These are phyloP conservation scores for Hiodon tergisus DNA, from an alignment of 2,113 vertebrate species.

Conservation along the genomic window DNA sequence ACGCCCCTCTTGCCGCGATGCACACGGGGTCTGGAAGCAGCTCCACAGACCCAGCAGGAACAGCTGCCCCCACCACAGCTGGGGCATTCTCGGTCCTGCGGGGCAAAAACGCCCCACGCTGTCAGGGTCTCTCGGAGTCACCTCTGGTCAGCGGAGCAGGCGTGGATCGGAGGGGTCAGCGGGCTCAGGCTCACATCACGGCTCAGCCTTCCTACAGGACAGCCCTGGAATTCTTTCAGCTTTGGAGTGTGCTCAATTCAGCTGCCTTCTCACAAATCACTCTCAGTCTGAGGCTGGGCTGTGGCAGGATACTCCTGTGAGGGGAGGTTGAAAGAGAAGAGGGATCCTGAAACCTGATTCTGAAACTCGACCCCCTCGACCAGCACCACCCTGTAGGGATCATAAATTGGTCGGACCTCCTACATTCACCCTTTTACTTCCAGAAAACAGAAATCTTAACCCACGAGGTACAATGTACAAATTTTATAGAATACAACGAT, in stretches of 20 bases:
- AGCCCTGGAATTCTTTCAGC: slow-evolving; percentile 56
- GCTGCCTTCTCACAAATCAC: not conserved
- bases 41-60: slow-evolving; percentile 47
- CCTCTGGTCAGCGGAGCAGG: not conserved
- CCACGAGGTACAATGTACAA: not conserved
- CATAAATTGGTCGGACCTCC: slow-evolving; percentile 4
- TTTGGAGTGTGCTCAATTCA: slow-evolving; percentile 53
- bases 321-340: slow-evolving; percentile 2
- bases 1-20: slow-evolving; percentile 27
- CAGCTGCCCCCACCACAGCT: slow-evolving; percentile 32
- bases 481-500: not conserved
- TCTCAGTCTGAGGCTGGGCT: slow-evolving; percentile 15
- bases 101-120: no score
- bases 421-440: not conserved
- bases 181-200: slow-evolving; percentile 58
- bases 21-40: slow-evolving; percentile 28
- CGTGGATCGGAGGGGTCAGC: no score
- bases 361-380: slow-evolving; percentile 32
- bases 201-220: slow-evolving; percentile 51
- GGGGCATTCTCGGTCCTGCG: not conserved
- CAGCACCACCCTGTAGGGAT: not conserved
- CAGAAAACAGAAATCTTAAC: not conserved
- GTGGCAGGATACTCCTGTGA: not conserved
- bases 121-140: no score
- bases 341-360: not conserved